Evolutionary conservation across 1,140 invertebrate species (phyloP), one percentile per base, ranked within the genome.

Genomic region (Tribolium madens): DNA sequence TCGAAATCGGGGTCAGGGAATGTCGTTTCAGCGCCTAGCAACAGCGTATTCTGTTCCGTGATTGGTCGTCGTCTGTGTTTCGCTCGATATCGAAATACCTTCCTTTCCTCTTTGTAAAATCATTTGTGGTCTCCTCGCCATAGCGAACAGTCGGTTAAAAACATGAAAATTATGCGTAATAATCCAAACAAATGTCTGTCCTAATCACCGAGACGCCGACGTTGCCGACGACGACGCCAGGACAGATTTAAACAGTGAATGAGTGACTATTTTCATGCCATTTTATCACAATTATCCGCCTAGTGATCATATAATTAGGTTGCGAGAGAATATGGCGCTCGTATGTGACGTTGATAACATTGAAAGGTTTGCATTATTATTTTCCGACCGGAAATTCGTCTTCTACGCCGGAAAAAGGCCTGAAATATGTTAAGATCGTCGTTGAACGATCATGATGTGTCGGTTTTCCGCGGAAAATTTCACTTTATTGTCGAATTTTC

Each of bases 41-140:
- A 77, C 21, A 64, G 57, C 57, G 26, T 10, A 13, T 33, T 31
- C 57, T 33, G 14, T 46, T 17, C n/a, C 31, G 52, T 53, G 52
- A 73, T 73, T 77, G 76, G 76, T 69, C 57, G 21, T 26, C 10
- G 47, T 26, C n/a, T 33, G 10, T 17, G 31, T 12, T 46, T 47
- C 26, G 78, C 73, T 79, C 78, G 57, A 79, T 79, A 79, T 73
- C 74, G 31, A 74, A 76, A 68, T 26, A 26, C 21, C 21, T 78
- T 53, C 74, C 64, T 75, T 75, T 21, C 74, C 21, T 7, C 31
- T 72, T 70, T 70, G 76, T 26, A 81, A 84, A 81, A 78, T 84
- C 84, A 85, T 84, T 85, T 85, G 84, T 85, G 84, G 83, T 84
- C 84, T 83, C 83, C 80, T 81, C 84, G 84, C 83, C 83, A 81